Conservation (phyloP, 2,797 vertebrate genomes). For the Apogon talboti region DNA sequence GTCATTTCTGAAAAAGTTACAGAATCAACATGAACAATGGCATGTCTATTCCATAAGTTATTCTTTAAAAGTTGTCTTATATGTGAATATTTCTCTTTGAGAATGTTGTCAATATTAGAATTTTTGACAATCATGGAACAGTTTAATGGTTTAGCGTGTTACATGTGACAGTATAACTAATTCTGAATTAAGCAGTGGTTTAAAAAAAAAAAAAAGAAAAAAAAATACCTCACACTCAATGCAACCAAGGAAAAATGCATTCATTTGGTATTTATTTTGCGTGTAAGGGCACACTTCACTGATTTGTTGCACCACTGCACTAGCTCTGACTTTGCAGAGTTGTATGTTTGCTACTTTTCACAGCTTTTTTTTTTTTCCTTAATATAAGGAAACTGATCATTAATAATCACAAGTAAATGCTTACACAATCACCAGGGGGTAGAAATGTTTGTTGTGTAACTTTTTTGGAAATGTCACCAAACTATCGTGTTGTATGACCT, state of each 20-base stretch:
- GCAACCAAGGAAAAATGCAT: background rate
- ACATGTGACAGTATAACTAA: background rate
- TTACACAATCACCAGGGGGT: slow-evolving; percentile 24
- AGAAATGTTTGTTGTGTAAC: slow-evolving; percentile 30
- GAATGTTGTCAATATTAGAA: background rate
- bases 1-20: slow-evolving; percentile 37
- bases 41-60: background rate
- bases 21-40: slow-evolving; percentile 15
- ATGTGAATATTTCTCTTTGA: background rate
- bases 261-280: slow-evolving; percentile 7
- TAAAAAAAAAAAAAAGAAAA: background rate
- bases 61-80: background rate
- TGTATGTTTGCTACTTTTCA: slow-evolving; percentile 14
- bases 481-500: slow-evolving; percentile 22
- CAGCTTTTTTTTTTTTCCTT: background rate
- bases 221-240: background rate
- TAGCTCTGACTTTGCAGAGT: slow-evolving; percentile 14
- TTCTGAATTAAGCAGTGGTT: slow-evolving; percentile 2
- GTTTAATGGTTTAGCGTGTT: slow-evolving; percentile 6
- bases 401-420: slow-evolving; percentile 19
- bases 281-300: background rate
- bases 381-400: slow-evolving; percentile 1
- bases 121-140: slow-evolving; percentile 53
- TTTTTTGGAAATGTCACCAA: slow-evolving; percentile 20
- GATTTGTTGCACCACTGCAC: slow-evolving; percentile 11